Evolutionary conservation across 37 sponge, comb jelly and placozoan species (phyloP).

Genomic region (Oscarella lobularis): DNA sequence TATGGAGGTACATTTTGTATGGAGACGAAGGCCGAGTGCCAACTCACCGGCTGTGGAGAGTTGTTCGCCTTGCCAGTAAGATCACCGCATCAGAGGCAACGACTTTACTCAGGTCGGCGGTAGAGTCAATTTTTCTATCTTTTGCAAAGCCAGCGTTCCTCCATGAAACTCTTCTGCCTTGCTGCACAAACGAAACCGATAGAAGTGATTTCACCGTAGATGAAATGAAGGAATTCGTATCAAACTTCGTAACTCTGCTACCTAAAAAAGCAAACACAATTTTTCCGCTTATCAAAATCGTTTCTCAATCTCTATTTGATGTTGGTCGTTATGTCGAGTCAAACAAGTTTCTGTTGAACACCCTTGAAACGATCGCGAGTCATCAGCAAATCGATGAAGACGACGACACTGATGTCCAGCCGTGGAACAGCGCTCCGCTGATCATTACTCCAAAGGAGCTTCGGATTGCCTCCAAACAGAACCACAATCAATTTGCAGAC

Average conservation of each 20-base stretch:
- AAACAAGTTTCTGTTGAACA: not conserved
- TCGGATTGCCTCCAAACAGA: not conserved
- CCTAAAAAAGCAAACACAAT: not conserved
- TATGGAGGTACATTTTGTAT: not conserved
- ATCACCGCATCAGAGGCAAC: not conserved
- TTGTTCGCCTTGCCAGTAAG: not conserved
- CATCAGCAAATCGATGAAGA: too few species aligned
- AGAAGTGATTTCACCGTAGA: too few species aligned
- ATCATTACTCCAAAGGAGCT: not conserved
- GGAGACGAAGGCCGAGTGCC: not conserved
- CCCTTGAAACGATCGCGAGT: not conserved
- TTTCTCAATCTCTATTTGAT: not conserved
- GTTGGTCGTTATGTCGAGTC: not conserved
- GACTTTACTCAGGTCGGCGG: too few species aligned
- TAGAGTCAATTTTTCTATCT: too few species aligned
- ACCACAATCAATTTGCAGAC: not conserved
- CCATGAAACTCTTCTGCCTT: too few species aligned
- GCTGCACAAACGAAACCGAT: too few species aligned
- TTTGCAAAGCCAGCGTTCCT: too few species aligned
- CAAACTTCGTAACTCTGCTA: not conserved
- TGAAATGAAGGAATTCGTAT: not conserved
- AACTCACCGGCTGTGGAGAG: not conserved
- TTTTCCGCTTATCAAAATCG: not conserved
- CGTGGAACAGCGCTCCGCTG: not conserved
- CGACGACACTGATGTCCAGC: too few species aligned